Evolutionary conservation across 1,140 invertebrate species (phyloP).

Genomic region (Temnothorax curvispinosus): DNA sequence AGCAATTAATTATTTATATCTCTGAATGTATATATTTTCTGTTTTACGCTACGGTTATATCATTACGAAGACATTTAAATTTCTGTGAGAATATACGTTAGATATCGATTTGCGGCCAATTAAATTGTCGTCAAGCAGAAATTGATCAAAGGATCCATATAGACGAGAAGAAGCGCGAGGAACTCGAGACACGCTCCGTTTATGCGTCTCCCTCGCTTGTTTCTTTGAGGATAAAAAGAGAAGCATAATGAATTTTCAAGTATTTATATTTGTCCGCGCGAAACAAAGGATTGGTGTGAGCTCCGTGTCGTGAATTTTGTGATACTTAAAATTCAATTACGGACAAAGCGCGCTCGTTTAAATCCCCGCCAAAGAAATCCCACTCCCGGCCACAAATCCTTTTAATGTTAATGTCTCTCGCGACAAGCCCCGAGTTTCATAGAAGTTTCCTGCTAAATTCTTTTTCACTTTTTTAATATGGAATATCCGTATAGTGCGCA

Average conservation of each 20-base stretch:
- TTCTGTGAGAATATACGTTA: neutral
- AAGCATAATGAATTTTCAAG: conserved; percentile 6
- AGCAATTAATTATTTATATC: neutral
- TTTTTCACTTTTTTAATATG: conserved; percentile 20
- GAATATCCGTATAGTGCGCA: neutral
- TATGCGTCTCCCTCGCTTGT: neutral
- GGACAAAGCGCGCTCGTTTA: conserved; percentile 37
- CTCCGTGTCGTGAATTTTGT: conserved; percentile 37
- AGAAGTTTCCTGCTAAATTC: conserved; percentile 29
- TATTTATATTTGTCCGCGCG: conserved; percentile 39
- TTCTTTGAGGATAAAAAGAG: neutral
- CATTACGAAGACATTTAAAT: neutral
- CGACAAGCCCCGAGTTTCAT: conserved; percentile 16
- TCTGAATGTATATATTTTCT: neutral
- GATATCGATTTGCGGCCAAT: neutral
- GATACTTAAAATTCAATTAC: conserved; percentile 53
- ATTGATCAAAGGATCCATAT: neutral
- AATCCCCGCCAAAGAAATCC: conserved; percentile 34
- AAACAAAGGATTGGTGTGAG: conserved; percentile 29
- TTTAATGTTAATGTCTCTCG: conserved; percentile 45
- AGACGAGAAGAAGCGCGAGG: neutral
- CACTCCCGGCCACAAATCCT: conserved; percentile 18
- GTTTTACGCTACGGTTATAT: neutral
- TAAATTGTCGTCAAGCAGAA: conserved; percentile 10
- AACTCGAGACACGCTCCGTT: neutral